A percentile compares a stretch with the other conserved stretches of the same genome.
Conservation (phyloP, 1,140 invertebrate species). For the Pachypeltis micranthus region DNA sequence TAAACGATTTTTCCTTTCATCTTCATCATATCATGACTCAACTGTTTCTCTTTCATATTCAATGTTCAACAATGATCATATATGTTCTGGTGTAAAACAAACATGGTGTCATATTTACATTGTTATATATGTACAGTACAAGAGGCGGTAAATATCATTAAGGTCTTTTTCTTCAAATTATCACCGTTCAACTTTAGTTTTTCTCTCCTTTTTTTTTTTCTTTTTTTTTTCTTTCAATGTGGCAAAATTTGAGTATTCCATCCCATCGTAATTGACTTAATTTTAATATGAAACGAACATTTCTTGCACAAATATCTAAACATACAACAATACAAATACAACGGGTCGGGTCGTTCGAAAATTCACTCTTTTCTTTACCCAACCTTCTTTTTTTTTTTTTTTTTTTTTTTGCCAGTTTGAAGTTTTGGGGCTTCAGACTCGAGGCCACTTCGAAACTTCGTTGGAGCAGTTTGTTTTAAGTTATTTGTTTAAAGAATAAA, state of each 20-base stretch:
- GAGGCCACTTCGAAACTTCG: too few species aligned
- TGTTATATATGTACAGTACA: slow-evolving; percentile 26
- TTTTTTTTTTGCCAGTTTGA: too few species aligned
- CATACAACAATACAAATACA: slow-evolving; percentile 20
- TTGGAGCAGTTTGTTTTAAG: too few species aligned
- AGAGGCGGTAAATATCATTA: slow-evolving; percentile 24
- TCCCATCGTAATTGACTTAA: slow-evolving; percentile 18
- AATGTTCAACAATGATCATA: slow-evolving; percentile 30
- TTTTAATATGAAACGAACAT: slow-evolving; percentile 17
- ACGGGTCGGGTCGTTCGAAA: too few species aligned
- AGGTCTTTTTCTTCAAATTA: slow-evolving; percentile 17
- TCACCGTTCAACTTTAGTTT: too few species aligned
- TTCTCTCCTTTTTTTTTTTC: too few species aligned
- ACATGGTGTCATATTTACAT: slow-evolving; percentile 30
- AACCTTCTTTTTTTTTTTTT: too few species aligned
- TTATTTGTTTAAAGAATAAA: too few species aligned
- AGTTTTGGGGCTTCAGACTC: too few species aligned
- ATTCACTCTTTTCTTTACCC: too few species aligned
- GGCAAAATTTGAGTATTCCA: slow-evolving; percentile 11
- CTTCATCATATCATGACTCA: slow-evolving; percentile 20
- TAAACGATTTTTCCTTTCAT: slow-evolving; percentile 1
- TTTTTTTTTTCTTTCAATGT: slow-evolving; percentile 10
- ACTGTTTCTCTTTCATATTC: slow-evolving; percentile 23
- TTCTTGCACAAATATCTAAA: slow-evolving; percentile 19
- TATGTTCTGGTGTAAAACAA: slow-evolving; percentile 30